phyloP scores from a whole-genome alignment of 2,113 vertebrate genomes.

The Hepsetus odoe region DNA sequence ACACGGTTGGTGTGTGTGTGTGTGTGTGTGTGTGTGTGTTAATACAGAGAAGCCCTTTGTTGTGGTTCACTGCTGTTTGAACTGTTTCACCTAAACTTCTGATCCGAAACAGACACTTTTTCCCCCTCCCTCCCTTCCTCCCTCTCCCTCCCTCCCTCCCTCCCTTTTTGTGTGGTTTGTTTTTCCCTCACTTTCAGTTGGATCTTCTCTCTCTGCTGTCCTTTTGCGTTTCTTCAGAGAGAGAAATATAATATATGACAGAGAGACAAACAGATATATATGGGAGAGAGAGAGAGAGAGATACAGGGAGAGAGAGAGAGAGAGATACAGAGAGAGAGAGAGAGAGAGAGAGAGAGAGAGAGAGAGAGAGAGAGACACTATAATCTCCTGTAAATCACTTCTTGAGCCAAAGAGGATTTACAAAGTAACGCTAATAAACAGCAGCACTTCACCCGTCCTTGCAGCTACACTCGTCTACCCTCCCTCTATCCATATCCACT shows the following conservation, averaged over 20 bases:
- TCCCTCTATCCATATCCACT: neutral
- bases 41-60: too few species aligned
- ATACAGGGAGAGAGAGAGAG: conserved; percentile 10
- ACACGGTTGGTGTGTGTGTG: too few species aligned
- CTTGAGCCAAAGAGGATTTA: conserved; percentile 78
- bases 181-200: neutral
- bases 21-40: too few species aligned
- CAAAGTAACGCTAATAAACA: conserved; percentile 58
- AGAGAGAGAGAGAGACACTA: conserved; percentile 24
- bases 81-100: too few species aligned
- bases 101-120: too few species aligned
- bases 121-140: neutral
- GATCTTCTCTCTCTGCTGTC: neutral
- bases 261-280: conserved; percentile 5
- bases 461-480: conserved; percentile 4
- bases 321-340: conserved; percentile 17
- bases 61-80: too few species aligned
- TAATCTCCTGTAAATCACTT: conserved; percentile 77
- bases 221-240: conserved; percentile 12
- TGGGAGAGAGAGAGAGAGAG: neutral
- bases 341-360: neutral
- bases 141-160: neutral
- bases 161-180: neutral
- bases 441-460: conserved; percentile 42
- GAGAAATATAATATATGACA: conserved; percentile 13